Percentiles rank a stretch among this genome's conserved stretches.
Evolutionary conservation across 2,113 vertebrate species (phyloP).

Genomic region (Eptesicus fuscus): DNA sequence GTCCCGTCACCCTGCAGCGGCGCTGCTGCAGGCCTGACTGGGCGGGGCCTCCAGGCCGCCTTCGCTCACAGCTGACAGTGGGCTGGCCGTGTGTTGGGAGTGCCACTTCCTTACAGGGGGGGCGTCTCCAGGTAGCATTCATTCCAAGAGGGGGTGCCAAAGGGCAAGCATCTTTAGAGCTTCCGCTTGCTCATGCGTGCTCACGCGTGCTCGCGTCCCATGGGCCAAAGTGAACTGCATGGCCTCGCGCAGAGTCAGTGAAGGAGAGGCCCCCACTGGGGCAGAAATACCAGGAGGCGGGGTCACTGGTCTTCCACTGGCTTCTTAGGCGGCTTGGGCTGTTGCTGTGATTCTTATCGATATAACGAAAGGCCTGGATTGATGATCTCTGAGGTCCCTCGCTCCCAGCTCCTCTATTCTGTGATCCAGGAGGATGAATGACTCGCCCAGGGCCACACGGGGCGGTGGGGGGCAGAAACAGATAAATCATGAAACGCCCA

Average conservation of each 20-base stretch:
- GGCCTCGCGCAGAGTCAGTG: background rate
- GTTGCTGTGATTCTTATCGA: background rate
- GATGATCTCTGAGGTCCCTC: background rate
- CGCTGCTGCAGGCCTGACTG: background rate
- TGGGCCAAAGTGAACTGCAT: background rate
- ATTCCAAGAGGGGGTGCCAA: background rate
- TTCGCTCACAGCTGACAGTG: accelerated
- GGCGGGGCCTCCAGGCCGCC: accelerated
- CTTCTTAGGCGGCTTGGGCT: background rate
- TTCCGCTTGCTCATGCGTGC: no score
- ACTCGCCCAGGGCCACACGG: slow-evolving; percentile 47
- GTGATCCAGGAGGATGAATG: slow-evolving; percentile 40
- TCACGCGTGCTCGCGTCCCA: background rate
- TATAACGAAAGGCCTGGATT: background rate
- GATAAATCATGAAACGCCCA: slow-evolving; percentile 18
- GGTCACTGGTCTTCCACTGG: accelerated
- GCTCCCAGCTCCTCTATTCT: background rate
- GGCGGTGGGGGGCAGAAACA: background rate
- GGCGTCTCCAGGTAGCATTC: background rate
- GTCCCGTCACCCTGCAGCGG: accelerated
- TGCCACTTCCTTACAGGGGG: background rate
- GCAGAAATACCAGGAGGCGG: background rate
- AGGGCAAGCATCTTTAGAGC: accelerated
- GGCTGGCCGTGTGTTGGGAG: background rate
- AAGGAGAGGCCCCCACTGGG: background rate